Evolutionary conservation across 2,797 vertebrate species (phyloP).

Genomic region (Gymnoscopelus braueri): DNA sequence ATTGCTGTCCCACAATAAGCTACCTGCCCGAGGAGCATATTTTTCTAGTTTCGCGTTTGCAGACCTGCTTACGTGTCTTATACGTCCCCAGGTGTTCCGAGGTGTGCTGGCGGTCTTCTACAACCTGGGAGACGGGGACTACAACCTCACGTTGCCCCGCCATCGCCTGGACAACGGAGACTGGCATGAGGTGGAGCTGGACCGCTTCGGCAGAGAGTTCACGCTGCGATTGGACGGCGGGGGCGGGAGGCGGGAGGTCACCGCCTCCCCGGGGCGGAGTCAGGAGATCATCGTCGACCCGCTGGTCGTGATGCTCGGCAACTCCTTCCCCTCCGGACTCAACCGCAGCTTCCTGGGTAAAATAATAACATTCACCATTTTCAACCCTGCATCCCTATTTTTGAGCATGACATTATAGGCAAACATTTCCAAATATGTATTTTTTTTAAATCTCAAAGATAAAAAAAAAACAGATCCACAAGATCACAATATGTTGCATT

Average conservation of each 20-base stretch:
- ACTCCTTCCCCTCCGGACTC: slow-evolving; percentile 82
- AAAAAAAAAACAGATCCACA: too few species aligned
- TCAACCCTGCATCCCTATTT: background rate
- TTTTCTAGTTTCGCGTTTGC: too few species aligned
- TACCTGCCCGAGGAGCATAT: too few species aligned
- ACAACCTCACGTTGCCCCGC: slow-evolving; percentile 82
- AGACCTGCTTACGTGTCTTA: too few species aligned
- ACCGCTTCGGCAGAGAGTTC: slow-evolving; percentile 88
- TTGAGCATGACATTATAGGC: background rate
- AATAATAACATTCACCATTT: too few species aligned
- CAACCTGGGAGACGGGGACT: slow-evolving; percentile 90
- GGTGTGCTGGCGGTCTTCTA: slow-evolving; percentile 86
- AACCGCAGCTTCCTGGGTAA: slow-evolving; percentile 89
- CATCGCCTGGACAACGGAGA: slow-evolving; percentile 85
- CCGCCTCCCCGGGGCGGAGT: slow-evolving; percentile 78
- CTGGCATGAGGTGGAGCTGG: slow-evolving; percentile 87
- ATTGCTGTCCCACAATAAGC: too few species aligned
- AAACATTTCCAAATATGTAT: too few species aligned
- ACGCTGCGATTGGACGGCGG: slow-evolving; percentile 86
- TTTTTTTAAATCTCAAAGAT: too few species aligned
- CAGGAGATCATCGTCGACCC: slow-evolving; percentile 89
- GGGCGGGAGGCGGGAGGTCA: slow-evolving; percentile 83
- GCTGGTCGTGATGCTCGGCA: slow-evolving; percentile 85
- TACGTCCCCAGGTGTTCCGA: slow-evolving; percentile 73
- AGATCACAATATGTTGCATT: too few species aligned